Conservation (phyloP, 2,797 vertebrate species). For the Adrianichthys oophorus region DNA sequence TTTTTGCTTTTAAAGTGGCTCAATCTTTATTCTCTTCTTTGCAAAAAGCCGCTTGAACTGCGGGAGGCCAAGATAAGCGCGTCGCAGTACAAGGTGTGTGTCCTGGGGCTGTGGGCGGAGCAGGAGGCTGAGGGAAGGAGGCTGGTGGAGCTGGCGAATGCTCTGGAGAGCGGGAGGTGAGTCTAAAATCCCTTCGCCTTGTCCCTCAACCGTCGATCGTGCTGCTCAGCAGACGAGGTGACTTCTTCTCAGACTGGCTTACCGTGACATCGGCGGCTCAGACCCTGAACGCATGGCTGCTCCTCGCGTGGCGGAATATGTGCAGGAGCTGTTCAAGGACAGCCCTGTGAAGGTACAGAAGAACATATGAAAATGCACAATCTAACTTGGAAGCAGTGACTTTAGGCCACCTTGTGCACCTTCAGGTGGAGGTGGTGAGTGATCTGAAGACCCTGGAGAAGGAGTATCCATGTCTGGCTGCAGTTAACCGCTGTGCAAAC, state of each 20-base stretch:
- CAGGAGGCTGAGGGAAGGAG: conserved; percentile 46
- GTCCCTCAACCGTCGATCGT: background rate
- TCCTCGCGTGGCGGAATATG: conserved; percentile 76
- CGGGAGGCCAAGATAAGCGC: conserved; percentile 66
- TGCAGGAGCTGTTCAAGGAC: conserved; percentile 73
- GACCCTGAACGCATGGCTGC: conserved; percentile 85
- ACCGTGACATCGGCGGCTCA: conserved; percentile 82
- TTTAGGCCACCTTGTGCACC: conserved; percentile 4
- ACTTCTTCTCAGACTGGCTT: conserved; percentile 66
- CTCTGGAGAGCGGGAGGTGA: conserved; percentile 82
- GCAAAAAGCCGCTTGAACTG: conserved; percentile 77
- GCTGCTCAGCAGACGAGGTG: no score
- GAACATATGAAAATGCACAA: background rate
- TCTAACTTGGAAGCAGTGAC: background rate
- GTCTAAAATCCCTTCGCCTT: background rate
- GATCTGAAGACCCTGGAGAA: conserved; percentile 69
- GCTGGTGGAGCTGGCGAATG: conserved; percentile 63
- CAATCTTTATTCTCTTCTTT: background rate
- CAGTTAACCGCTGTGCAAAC: conserved; percentile 83
- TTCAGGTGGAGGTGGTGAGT: conserved; percentile 76
- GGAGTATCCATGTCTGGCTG: conserved; percentile 82
- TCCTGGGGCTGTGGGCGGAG: conserved; percentile 77
- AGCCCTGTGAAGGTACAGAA: conserved; percentile 69
- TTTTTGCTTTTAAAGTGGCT: background rate
- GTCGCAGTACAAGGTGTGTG: conserved; percentile 66